Percentiles rank a stretch among this genome's conserved stretches.
phyloP scores from a whole-genome alignment of 53 echinoderm and acorn worm species.

The Henricia sp. region DNA sequence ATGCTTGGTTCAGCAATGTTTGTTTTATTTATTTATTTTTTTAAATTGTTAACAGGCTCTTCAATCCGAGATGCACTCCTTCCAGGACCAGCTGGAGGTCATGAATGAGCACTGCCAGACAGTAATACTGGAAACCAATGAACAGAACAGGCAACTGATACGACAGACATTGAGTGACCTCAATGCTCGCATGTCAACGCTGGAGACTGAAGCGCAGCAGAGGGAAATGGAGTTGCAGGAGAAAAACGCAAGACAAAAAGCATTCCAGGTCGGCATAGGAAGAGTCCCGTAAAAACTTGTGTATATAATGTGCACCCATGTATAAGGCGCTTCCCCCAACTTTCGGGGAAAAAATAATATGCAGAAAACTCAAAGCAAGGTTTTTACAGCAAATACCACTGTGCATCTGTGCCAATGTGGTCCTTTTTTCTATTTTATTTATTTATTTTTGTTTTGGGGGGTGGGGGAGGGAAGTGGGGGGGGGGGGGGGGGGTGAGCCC shows the following conservation, averaged over 20 bases:
- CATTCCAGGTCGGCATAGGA: conserved; percentile 81
- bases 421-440: too few relatives aligned
- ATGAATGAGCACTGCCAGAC: conserved; percentile 94
- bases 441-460: too few relatives aligned
- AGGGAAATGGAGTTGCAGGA: conserved; percentile 83
- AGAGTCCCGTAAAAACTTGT: too few relatives aligned
- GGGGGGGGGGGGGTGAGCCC: too few relatives aligned
- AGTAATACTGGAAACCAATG: conserved; percentile 78
- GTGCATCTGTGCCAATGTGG: too few relatives aligned
- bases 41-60: conserved; percentile 73
- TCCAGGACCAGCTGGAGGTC: conserved; percentile 90
- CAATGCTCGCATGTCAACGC: conserved; percentile 81
- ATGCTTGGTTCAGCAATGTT: too few relatives aligned
- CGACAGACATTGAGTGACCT: conserved; percentile 85
- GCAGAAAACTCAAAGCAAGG: too few relatives aligned
- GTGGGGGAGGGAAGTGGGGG: too few relatives aligned
- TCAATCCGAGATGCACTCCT: conserved; percentile 84
- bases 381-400: too few relatives aligned
- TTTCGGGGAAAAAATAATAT: too few relatives aligned
- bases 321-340: background rate
- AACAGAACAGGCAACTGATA: conserved; percentile 82
- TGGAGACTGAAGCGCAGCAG: conserved; percentile 93
- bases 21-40: too few relatives aligned
- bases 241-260: conserved; percentile 80
- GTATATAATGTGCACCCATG: background rate